Percentiles rank a stretch among this genome's conserved stretches.
Evolutionary conservation across 1,140 invertebrate species (phyloP).

Genomic region (Anagrus nilaparvatae): DNA sequence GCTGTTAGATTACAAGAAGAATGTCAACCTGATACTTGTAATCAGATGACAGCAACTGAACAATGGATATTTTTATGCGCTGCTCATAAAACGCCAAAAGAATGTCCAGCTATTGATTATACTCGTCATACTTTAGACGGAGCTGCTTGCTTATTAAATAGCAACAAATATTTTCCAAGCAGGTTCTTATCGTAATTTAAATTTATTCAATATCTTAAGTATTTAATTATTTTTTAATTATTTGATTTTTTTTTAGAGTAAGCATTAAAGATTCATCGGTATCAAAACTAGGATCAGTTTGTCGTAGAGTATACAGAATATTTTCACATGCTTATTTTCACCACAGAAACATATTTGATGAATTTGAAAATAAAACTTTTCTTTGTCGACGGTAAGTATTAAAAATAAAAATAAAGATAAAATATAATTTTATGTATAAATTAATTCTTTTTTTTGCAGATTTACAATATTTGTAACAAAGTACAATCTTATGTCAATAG

Average conservation of each 20-base stretch:
- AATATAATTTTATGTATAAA: constrained; percentile 1
- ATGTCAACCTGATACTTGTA: constrained; percentile 93
- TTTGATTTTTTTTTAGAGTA: constrained; percentile 55
- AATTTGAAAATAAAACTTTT: constrained; percentile 94
- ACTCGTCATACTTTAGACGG: constrained; percentile 98
- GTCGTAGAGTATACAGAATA: constrained; percentile 95
- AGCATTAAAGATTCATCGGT: constrained; percentile 99
- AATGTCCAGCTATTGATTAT: constrained; percentile 99
- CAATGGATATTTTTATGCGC: constrained; percentile 99
- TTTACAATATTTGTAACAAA: constrained; percentile 98
- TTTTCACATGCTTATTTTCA: constrained; percentile 99
- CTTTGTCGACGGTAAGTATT: constrained; percentile 70
- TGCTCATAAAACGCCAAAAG: constrained; percentile 99
- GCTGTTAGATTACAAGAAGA: constrained; percentile 89
- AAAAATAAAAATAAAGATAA: too few relatives aligned
- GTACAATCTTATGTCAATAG: constrained; percentile 96
- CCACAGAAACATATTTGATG: constrained; percentile 92
- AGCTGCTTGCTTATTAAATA: constrained; percentile 95
- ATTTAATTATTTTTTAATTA: constrained; percentile 5
- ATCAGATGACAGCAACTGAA: constrained; percentile 99
- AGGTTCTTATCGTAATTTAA: constrained; percentile 48
- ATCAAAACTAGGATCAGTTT: constrained; percentile 95
- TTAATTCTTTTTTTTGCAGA: constrained; percentile 23
- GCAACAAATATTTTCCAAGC: constrained; percentile 99
- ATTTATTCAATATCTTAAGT: neutral